phyloP scores from a whole-genome alignment of 2,888 invertebrate genomes.

The Rhorus exstirpatorius region DNA sequence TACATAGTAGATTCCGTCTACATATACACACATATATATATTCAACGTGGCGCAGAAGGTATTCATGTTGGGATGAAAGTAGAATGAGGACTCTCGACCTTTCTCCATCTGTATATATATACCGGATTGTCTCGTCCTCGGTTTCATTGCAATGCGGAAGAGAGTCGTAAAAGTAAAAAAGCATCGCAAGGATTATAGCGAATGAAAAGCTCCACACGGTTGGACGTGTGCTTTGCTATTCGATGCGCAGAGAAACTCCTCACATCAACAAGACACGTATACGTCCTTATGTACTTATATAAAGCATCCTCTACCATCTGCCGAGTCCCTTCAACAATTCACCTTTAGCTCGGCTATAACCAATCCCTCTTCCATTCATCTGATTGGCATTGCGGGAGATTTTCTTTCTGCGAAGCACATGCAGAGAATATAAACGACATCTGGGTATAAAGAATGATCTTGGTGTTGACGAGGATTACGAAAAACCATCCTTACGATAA shows the following conservation, averaged over 20 bases:
- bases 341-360: neutral
- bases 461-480: neutral
- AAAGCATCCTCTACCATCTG: neutral
- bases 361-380: neutral
- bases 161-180: conserved; percentile 61
- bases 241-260: conserved; percentile 3
- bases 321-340: neutral
- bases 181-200: conserved; percentile 43
- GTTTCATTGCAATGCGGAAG: conserved; percentile 34
- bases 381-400: neutral
- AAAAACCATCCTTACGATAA: neutral
- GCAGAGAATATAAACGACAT: conserved; percentile 38
- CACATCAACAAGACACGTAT: neutral
- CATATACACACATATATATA: no score
- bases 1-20: no score
- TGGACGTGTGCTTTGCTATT: conserved; percentile 4
- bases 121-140: conserved; percentile 23
- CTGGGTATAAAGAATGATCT: conserved; percentile 38
- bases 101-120: neutral
- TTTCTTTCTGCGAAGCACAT: neutral
- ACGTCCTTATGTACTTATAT: neutral
- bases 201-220: conserved; percentile 44
- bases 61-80: neutral
- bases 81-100: conserved; percentile 19
- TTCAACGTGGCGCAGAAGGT: no score